Evolutionary conservation across 2,113 vertebrate genomes (phyloP), one percentile per base, ranked within the genome.

Genomic region (Narcine bancroftii): DNA sequence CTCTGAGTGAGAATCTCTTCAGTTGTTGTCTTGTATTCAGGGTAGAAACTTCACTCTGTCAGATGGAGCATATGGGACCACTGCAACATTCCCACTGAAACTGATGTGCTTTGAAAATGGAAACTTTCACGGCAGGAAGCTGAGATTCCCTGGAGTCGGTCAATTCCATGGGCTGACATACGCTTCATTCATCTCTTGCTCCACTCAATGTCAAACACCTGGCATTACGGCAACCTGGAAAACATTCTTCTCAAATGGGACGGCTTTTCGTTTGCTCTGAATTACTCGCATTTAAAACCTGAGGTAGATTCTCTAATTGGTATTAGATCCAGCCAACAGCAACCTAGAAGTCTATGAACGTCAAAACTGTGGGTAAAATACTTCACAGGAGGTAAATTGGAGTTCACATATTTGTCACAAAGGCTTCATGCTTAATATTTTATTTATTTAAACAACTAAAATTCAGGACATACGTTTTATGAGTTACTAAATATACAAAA

Each of bases 71-170:
- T 96, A 97, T 96, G 96, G 95, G 95, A 95, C 93, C 93, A 94
- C 93, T 92, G 94, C 94, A 96, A 96, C 95, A 94, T 95, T 96
- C 95, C 95, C 96, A 95, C 93, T 94, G 95, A 96, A 95, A 96
- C 94, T 94, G 94, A 96, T 93, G 94, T 95, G 96, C 96, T 97
- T 97, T 97, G 96, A 97, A 98, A 97, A 97, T 94, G 96, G 96
- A 97, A 97, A 96, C 96, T 96, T 96, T 96, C 96, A 94, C 96
- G 96, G 96, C 96, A 97, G 96, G 97, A 97, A 96, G 95, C 95
- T n/a, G 77, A 94, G 95, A 96, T 94, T 97, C 96, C 96, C 95
- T 60, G 91, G 95, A 96, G 96, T 94, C 93, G 87, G 94, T 96
- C 95, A 94, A 95, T 97, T 97, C 97, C 95, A 96, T 95, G 94